Percentiles rank a stretch among this genome's conserved stretches.
Evolutionary conservation across 2,888 invertebrate genomes (phyloP).

Genomic region (Polyommatus icarus): DNA sequence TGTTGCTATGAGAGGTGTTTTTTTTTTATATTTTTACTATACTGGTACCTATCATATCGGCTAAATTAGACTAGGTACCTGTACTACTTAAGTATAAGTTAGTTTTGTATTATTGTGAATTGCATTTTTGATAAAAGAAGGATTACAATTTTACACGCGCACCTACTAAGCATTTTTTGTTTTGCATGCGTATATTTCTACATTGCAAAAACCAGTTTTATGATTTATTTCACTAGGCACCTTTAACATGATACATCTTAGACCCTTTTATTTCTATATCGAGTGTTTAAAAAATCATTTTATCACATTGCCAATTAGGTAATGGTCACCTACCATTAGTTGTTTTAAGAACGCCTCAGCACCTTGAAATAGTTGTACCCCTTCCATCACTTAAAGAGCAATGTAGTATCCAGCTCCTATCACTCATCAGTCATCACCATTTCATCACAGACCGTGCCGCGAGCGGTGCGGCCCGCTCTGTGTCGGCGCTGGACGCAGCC

Average conservation of each 20-base stretch:
- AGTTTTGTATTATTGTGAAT: too few species aligned
- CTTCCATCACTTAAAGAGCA: not conserved
- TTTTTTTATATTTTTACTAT: conserved; percentile 10
- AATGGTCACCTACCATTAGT: not conserved
- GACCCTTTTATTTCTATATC: too few species aligned
- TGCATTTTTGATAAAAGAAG: too few species aligned
- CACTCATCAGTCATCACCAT: conserved; percentile 26
- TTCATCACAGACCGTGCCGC: conserved; percentile 37
- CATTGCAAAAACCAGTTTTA: not conserved
- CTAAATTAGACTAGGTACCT: too few species aligned
- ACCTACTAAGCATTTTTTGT: not conserved
- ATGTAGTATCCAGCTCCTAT: conserved; percentile 14
- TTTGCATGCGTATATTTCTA: not conserved
- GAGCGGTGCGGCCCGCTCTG: conserved; percentile 83
- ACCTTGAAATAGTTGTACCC: not conserved
- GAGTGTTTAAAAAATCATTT: too few species aligned
- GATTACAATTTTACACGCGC: not conserved
- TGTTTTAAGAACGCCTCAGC: not conserved
- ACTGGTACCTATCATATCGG: not conserved
- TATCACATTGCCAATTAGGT: not conserved
- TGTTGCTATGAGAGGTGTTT: conserved; percentile 67
- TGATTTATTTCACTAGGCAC: not conserved
- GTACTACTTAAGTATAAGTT: too few species aligned
- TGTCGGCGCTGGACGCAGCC: conserved; percentile 96
- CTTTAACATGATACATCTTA: too few species aligned